Percentiles rank a stretch among this genome's conserved stretches.
Conservation (phyloP, 2,797 vertebrate species). For the Spheniscus humboldti region DNA sequence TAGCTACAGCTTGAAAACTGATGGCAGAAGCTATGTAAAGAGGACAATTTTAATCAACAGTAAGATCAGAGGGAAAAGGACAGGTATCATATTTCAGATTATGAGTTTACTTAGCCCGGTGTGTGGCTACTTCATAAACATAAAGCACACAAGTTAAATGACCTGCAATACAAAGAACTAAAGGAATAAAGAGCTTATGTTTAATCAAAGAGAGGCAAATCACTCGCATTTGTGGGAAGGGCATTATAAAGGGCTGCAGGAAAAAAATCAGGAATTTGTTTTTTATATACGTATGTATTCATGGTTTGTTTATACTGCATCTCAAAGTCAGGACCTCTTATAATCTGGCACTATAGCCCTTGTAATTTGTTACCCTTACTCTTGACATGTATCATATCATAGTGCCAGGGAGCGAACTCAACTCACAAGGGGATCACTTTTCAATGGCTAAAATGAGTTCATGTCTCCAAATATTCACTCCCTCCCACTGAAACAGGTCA, state of each 20-base stretch:
- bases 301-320: background rate
- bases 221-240: background rate
- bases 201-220: background rate
- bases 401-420: background rate
- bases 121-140: background rate
- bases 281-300: background rate
- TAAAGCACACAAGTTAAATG: background rate
- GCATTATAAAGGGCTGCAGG: background rate
- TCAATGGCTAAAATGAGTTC: background rate
- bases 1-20: background rate
- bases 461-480: background rate
- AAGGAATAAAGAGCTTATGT: background rate
- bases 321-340: background rate
- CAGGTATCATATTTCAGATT: background rate
- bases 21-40: background rate
- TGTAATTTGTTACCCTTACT: background rate
- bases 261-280: background rate
- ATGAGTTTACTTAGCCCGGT: background rate
- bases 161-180: background rate
- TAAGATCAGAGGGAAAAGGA: background rate
- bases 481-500: background rate
- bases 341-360: background rate
- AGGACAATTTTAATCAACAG: background rate
- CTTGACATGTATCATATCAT: background rate
- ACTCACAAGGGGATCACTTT: background rate